Evolutionary conservation across 2,888 invertebrate genomes (phyloP).

Genomic region (Eubasilissa splendida): DNA sequence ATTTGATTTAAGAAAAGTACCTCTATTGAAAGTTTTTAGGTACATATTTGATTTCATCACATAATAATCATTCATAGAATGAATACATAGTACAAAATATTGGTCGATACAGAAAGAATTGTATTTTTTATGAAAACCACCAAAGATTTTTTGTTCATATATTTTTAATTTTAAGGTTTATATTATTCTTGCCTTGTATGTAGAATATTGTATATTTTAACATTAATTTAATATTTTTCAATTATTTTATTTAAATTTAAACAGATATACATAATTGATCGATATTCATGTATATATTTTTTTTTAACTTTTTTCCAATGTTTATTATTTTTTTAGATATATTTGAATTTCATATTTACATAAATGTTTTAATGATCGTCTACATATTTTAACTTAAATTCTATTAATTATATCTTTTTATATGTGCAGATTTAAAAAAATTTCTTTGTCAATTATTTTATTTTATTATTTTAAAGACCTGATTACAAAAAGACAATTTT

Average conservation of each 20-base stretch:
- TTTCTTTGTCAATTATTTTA: neutral
- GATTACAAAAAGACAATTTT: neutral
- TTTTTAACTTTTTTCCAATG: too few relatives aligned
- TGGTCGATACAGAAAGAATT: neutral
- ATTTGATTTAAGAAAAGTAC: too few relatives aligned
- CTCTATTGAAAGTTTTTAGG: too few relatives aligned
- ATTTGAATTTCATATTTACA: too few relatives aligned
- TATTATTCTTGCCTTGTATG: constrained; percentile 1
- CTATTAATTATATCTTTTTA: neutral
- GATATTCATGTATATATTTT: too few relatives aligned
- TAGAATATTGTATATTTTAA: neutral
- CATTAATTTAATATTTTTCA: too few relatives aligned
- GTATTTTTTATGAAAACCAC: neutral
- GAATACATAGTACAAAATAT: neutral
- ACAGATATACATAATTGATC: too few relatives aligned
- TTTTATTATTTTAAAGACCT: neutral
- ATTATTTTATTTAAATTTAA: too few relatives aligned
- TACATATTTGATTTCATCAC: too few relatives aligned
- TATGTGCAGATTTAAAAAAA: neutral
- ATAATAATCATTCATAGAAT: too few relatives aligned
- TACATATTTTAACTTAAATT: neutral
- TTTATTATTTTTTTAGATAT: too few relatives aligned
- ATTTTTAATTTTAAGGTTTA: neutral
- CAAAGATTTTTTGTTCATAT: neutral
- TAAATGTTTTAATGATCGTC: too few relatives aligned